Percentiles rank a stretch among this genome's conserved stretches.
Evolutionary conservation across 2,888 invertebrate genomes (phyloP).

Genomic region (Oligia strigilis): DNA sequence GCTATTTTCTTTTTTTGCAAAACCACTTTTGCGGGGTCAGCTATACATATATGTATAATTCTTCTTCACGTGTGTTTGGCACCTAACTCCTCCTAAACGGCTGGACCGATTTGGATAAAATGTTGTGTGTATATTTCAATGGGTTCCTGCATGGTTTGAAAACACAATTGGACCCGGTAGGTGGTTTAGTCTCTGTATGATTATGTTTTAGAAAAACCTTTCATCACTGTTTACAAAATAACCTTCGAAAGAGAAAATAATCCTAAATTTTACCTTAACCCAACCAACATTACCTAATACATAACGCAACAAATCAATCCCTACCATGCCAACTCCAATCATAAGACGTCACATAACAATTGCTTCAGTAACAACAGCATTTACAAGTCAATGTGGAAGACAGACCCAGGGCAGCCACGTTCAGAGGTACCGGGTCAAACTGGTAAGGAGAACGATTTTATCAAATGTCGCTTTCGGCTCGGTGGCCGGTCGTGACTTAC

Average conservation of each 20-base stretch:
- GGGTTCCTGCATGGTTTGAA: too few relatives aligned
- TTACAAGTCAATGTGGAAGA: conserved; percentile 73
- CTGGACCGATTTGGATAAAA: too few relatives aligned
- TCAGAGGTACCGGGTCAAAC: conserved; percentile 83
- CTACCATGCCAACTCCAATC: conserved; percentile 17
- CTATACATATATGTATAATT: too few relatives aligned
- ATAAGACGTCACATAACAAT: conserved; percentile 46
- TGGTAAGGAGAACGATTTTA: conserved; percentile 87
- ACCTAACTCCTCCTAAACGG: too few relatives aligned
- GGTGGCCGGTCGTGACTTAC: conserved; percentile 89
- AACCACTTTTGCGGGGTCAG: too few relatives aligned
- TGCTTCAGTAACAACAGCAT: conserved; percentile 61
- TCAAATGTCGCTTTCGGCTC: conserved; percentile 87
- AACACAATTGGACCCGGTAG: too few relatives aligned
- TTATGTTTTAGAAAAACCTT: too few relatives aligned
- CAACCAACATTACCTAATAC: not conserved
- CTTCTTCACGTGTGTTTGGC: too few relatives aligned
- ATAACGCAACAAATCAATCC: conserved; percentile 41
- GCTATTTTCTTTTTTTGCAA: too few relatives aligned
- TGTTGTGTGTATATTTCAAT: too few relatives aligned
- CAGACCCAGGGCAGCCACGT: conserved; percentile 76
- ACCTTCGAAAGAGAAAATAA: not conserved
- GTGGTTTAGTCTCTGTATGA: too few relatives aligned
- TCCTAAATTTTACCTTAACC: not conserved
- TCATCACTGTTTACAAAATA: not conserved